A percentile compares a stretch with the other conserved stretches of the same genome.
phyloP scores from a whole-genome alignment of 2,113 vertebrate genomes.

The Corythornis madagascariensis region DNA sequence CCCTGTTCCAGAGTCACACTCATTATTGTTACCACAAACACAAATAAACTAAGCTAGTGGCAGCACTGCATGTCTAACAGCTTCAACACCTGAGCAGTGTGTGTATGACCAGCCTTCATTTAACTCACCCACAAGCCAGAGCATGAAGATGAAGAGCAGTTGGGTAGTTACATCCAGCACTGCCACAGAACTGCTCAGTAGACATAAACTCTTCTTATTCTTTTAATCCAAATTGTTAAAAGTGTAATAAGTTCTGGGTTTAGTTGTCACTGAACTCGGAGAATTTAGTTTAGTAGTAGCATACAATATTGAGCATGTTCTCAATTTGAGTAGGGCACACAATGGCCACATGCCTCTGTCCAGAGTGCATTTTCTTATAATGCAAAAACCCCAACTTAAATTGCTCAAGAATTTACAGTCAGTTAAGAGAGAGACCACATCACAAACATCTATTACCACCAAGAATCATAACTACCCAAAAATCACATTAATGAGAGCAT shows the following conservation, averaged over 20 bases:
- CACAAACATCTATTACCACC: background rate
- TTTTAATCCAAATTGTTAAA: background rate
- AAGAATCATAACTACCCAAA: background rate
- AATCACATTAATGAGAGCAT: background rate
- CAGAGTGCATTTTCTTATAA: background rate
- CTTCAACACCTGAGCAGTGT: rapidly evolving
- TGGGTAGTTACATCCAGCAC: background rate
- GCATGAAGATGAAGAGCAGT: rapidly evolving
- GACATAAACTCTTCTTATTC: background rate
- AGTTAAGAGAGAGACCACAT: background rate
- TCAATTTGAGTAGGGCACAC: background rate
- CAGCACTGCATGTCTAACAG: rapidly evolving
- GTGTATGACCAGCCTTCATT: rapidly evolving
- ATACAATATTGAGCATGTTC: rapidly evolving
- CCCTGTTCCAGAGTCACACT: background rate
- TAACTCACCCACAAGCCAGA: background rate
- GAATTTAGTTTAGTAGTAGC: background rate
- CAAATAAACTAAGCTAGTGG: rapidly evolving
- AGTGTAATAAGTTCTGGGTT: background rate
- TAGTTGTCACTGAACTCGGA: background rate
- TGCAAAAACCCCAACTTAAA: background rate
- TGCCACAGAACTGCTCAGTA: background rate
- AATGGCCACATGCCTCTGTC: background rate
- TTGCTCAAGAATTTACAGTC: background rate
- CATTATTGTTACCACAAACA: background rate